Conservation (phyloP, 2,113 vertebrate genomes). For the Pygathrix nemaeus region DNA sequence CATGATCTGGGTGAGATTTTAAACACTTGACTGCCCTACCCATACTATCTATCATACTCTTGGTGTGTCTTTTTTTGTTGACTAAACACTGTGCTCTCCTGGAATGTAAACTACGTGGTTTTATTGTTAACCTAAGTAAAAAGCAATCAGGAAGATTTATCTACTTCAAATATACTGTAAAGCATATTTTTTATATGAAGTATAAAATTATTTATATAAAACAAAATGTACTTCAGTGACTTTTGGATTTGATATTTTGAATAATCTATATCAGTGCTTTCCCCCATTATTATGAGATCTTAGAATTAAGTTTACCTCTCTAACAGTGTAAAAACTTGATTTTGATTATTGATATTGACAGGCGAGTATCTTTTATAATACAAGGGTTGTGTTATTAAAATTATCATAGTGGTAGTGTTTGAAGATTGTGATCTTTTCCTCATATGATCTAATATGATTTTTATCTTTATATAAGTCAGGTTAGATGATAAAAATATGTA, state of each 20-base stretch:
- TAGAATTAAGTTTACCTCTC: neutral
- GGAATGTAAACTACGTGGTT: neutral
- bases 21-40: neutral
- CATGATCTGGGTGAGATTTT: conserved; percentile 14
- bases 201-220: conserved; percentile 5
- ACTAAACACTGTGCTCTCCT: neutral
- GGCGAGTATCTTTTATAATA: neutral
- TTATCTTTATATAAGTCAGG: conserved; percentile 1
- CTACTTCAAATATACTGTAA: neutral
- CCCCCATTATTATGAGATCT: neutral
- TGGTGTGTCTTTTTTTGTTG: neutral
- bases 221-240: neutral
- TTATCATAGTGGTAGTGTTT: neutral
- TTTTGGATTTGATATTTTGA: conserved; percentile 13
- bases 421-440: neutral
- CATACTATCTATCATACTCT: neutral
- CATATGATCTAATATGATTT: neutral
- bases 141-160: conserved; percentile 6
- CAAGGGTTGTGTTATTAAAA: conserved; percentile 23
- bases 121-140: conserved; percentile 25
- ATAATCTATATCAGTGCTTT: neutral
- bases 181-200: neutral
- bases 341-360: neutral
- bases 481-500: neutral
- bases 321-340: neutral